phyloP scores from a whole-genome alignment of 2,888 invertebrate genomes.

The Oeneis ivallda region DNA sequence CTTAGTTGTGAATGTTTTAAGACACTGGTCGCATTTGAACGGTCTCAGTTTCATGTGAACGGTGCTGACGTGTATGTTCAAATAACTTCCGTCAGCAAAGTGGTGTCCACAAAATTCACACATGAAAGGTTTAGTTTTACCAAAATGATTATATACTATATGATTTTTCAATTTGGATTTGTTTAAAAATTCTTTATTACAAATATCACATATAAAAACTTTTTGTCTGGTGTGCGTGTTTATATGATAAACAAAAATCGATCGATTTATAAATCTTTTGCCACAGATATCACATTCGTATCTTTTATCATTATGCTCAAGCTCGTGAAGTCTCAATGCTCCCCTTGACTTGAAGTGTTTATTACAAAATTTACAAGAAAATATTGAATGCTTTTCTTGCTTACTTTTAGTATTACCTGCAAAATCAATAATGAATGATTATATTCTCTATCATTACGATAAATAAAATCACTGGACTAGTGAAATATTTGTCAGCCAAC shows the following conservation, averaged over 20 bases:
- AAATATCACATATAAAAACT: slow-evolving; percentile 41
- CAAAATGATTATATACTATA: slow-evolving; percentile 40
- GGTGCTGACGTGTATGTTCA: slow-evolving; percentile 39
- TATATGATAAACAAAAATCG: slow-evolving; percentile 21
- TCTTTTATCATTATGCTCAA: background rate
- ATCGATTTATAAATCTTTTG: slow-evolving; percentile 10
- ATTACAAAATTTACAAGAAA: slow-evolving; percentile 5
- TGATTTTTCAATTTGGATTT: slow-evolving; percentile 38
- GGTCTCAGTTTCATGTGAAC: slow-evolving; percentile 44
- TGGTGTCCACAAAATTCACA: slow-evolving; percentile 43
- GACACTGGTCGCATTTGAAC: slow-evolving; percentile 41
- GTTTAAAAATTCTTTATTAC: slow-evolving; percentile 37
- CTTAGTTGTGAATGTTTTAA: slow-evolving; percentile 41
- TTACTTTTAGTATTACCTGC: background rate
- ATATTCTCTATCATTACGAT: too few relatives aligned
- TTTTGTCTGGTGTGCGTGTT: slow-evolving; percentile 33
- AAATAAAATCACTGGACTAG: too few relatives aligned
- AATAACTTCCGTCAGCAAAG: slow-evolving; percentile 43
- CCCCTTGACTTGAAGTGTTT: background rate
- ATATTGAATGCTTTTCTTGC: slow-evolving; percentile 7
- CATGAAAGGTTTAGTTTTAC: slow-evolving; percentile 34
- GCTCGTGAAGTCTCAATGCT: background rate
- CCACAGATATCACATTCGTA: slow-evolving; percentile 33
- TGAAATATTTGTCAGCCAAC: too few relatives aligned
- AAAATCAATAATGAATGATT: too few relatives aligned